Evolutionary conservation across 2,113 vertebrate genomes (phyloP).

Genomic region (Platanista minor): DNA sequence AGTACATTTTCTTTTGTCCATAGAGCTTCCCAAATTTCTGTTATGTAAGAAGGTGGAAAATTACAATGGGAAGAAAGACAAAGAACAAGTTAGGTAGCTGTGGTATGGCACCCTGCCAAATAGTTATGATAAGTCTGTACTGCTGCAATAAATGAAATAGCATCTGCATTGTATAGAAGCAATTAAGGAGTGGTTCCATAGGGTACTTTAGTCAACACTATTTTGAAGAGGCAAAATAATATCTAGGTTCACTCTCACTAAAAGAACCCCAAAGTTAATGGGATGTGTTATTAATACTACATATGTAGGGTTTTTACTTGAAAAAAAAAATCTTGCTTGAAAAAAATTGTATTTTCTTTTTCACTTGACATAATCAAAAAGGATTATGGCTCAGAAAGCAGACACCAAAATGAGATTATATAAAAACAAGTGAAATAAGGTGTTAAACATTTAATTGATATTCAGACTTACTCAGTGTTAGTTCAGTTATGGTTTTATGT

Average conservation of each 20-base stretch:
- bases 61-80: slow-evolving; percentile 55
- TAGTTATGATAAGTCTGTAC: slow-evolving; percentile 46
- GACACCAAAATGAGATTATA: neutral
- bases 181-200: slow-evolving; percentile 62
- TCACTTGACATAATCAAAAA: slow-evolving; percentile 40
- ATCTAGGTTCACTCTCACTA: slow-evolving; percentile 60
- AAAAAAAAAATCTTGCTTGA: neutral
- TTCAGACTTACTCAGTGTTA: neutral
- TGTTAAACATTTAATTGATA: neutral
- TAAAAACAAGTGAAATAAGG: neutral
- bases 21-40: slow-evolving; percentile 29
- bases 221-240: slow-evolving; percentile 63
- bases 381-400: neutral
- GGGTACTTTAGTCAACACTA: slow-evolving; percentile 43
- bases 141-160: slow-evolving; percentile 45
- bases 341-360: neutral
- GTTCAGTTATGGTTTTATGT: neutral
- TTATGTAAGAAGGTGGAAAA: neutral
- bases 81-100: slow-evolving; percentile 26
- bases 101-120: slow-evolving; percentile 62
- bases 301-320: neutral
- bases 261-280: slow-evolving; percentile 63
- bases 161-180: slow-evolving; percentile 50
- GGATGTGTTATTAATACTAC: slow-evolving; percentile 22
- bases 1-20: slow-evolving; percentile 24